These are phyloP conservation scores for Sesia apiformis DNA, from an alignment of 2,888 invertebrate genomes.

Conservation along the genomic window DNA sequence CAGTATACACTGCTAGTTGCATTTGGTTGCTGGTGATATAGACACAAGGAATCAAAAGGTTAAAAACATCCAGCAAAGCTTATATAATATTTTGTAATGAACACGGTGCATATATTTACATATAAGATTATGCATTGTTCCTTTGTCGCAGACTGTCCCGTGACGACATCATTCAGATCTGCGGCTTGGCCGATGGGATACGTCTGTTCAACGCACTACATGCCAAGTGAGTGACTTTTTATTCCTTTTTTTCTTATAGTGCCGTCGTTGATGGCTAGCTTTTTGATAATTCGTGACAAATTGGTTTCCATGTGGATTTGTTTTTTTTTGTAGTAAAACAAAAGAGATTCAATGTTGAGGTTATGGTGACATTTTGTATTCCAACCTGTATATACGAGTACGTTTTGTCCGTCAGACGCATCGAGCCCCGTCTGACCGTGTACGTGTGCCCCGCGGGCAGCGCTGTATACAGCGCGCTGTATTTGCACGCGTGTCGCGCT, in stretches of 20 bases:
- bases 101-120: background rate
- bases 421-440: conserved; percentile 85
- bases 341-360: no score
- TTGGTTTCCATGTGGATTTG: background rate
- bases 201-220: conserved; percentile 92
- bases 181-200: conserved; percentile 95
- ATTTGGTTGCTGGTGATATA: no score
- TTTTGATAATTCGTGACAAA: background rate
- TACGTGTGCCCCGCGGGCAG: conserved; percentile 78
- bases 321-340: background rate
- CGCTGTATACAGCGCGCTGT: conserved; percentile 84
- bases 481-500: conserved; percentile 80
- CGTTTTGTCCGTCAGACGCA: conserved; percentile 35
- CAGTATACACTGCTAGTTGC: no score
- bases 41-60: background rate
- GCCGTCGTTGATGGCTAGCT: no score
- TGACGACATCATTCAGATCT: conserved; percentile 95
- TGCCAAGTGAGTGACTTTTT: conserved; percentile 78
- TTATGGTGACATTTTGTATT: no score
- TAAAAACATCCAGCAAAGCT: background rate
- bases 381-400: no score
- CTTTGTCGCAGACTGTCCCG: conserved; percentile 78
- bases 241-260: no score
- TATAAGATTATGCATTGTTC: background rate
- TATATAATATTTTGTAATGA: background rate